phyloP scores from a whole-genome alignment of 2,888 invertebrate species.

The Bombylius major region DNA sequence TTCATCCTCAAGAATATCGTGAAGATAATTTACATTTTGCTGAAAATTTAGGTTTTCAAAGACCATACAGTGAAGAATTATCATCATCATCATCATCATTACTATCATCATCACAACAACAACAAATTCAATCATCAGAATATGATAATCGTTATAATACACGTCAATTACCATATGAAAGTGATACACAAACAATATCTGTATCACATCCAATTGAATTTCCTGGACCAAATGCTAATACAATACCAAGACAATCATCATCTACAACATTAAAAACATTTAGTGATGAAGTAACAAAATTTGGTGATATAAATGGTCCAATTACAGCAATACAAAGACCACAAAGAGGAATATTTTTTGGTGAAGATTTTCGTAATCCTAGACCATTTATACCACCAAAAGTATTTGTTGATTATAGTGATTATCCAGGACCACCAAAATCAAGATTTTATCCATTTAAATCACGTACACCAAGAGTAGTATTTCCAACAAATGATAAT shows the following conservation, averaged over 20 bases:
- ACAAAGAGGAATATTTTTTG: slow-evolving; percentile 29
- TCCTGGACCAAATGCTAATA: slow-evolving; percentile 28
- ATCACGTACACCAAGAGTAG: slow-evolving; percentile 34
- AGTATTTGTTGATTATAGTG: slow-evolving; percentile 29
- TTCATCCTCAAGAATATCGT: slow-evolving; percentile 34
- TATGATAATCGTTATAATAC: slow-evolving; percentile 25
- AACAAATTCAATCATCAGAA: not conserved
- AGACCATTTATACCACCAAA: slow-evolving; percentile 32
- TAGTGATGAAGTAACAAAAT: slow-evolving; percentile 37
- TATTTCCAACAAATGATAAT: slow-evolving; percentile 34
- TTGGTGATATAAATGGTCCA: slow-evolving; percentile 36
- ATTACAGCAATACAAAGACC: slow-evolving; percentile 30
- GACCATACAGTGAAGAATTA: slow-evolving; percentile 29
- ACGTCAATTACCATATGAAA: slow-evolving; percentile 27
- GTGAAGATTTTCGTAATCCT: slow-evolving; percentile 22
- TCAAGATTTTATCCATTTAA: slow-evolving; percentile 33
- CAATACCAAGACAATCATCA: slow-evolving; percentile 26
- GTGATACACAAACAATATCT: slow-evolving; percentile 19
- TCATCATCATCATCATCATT: slow-evolving; percentile 9
- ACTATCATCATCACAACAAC: slow-evolving; percentile 4
- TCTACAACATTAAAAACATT: slow-evolving; percentile 22
- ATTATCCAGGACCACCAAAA: slow-evolving; percentile 29
- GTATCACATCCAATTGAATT: slow-evolving; percentile 29
- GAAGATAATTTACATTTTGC: slow-evolving; percentile 32
- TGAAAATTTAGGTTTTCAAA: slow-evolving; percentile 23